Evolutionary conservation across 2,888 invertebrate species (phyloP), one percentile per base, ranked within the genome.

Genomic region (Dryomyza anilis): DNA sequence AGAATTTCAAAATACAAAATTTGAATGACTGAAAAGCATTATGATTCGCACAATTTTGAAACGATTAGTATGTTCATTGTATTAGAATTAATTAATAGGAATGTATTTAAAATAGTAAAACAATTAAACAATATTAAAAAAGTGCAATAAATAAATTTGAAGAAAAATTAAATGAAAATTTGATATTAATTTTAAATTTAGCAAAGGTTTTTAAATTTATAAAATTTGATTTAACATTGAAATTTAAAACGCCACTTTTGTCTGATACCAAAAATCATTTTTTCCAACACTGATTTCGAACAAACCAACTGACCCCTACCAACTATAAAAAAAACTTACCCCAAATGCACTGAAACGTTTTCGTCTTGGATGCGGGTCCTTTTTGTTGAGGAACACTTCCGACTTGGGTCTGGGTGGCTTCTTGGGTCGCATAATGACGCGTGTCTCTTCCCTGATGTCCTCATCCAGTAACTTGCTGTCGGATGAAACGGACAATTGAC

Each of bases 331-430:
- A n/a, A 8, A 73, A 87, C 91, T 89, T 84, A 96, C 96, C 88
- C 96, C 96, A 87, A 96, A 97, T 84, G 96, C 96, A 83, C 96
- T 96, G 86, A 94, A 95, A 84, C 96, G 89, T 87, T 96, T 96
- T 83, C 93, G 88, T 85, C 94, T 89, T 74, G 89, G 87, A 84
- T 89, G 89, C 79, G 87, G 86, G 80, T 88, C 88, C 74, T 86
- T 87, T 80, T 89, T 89, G 81, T 93, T 92, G 76, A 95, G 89
- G 85, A 94, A 94, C 71, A 96, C 96, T 86, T 97, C 97, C 21
- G 96, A 96, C 84, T 96, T 96, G 78, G 97, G 97, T 86, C 97
- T 88, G 72, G 95, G 95, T 73, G 95, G 94, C 85, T 94, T 93
- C 84, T 93, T 92, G 77, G 94, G 93, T 86, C 95, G 88, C 85